A percentile compares a stretch with the other conserved stretches of the same genome.
Evolutionary conservation across 92 coral and sea anemone species (phyloP).

Genomic region (Blastomussa wellsi): DNA sequence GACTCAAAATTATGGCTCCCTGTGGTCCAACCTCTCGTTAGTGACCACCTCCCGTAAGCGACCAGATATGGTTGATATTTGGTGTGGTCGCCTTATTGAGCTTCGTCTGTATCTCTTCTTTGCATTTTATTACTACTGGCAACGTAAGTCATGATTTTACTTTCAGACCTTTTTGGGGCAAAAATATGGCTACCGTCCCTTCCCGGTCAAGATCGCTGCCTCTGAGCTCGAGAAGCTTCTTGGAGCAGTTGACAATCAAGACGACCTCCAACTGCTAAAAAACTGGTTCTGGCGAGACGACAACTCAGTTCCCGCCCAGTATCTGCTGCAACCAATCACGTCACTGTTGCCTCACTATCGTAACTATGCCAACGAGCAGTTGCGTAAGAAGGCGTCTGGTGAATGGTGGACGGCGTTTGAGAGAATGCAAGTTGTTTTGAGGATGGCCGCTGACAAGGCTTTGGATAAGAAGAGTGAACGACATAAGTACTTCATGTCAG

Average conservation of each 20-base stretch:
- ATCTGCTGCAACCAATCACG: constrained; percentile 83
- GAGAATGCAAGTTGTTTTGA: constrained; percentile 79
- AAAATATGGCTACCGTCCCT: constrained; percentile 91
- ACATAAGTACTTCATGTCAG: constrained; percentile 85
- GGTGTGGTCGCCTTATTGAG: too few relatives aligned
- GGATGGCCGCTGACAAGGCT: constrained; percentile 70
- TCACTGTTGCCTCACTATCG: constrained; percentile 76
- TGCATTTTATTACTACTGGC: neutral
- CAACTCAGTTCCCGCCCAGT: constrained; percentile 78
- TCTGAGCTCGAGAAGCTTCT: constrained; percentile 72
- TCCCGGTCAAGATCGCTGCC: constrained; percentile 75
- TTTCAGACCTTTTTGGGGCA: constrained; percentile 86
- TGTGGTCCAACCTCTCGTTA: too few relatives aligned
- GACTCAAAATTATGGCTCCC: too few relatives aligned
- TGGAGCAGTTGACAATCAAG: constrained; percentile 43
- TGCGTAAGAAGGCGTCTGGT: constrained; percentile 76
- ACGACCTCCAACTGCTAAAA: constrained; percentile 59
- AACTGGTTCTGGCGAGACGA: constrained; percentile 77
- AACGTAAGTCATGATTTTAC: neutral
- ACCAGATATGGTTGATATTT: too few relatives aligned
- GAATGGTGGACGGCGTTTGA: constrained; percentile 87
- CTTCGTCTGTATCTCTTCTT: neutral
- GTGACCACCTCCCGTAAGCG: too few relatives aligned
- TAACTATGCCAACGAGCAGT: constrained; percentile 59
- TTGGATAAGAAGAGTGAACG: constrained; percentile 55